Base-by-base conservation (phyloP, 2,888 invertebrate species). In the Malthinus flaveolus region DNA sequence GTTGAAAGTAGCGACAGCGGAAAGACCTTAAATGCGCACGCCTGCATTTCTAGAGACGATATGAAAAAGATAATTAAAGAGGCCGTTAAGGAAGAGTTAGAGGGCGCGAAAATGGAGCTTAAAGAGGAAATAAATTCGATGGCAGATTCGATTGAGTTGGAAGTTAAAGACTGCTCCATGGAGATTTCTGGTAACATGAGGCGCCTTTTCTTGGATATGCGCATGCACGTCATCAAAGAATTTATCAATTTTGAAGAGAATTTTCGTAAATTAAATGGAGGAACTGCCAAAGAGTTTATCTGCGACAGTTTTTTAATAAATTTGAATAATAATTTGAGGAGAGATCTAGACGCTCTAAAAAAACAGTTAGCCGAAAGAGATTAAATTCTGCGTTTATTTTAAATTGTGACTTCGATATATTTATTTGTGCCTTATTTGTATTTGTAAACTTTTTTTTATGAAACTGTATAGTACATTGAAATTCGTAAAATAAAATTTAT, bases 211-310 rank as follows among this genome's bases (percentile, higher is more conserved):
- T 56, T 76, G 13, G 73, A 75, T 62, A 47, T 74, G 44, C 73
- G 75, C 35, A 71, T 76, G 73, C 66, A 65, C 0, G 68, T 72
- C 56, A 68, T 75, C 15, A 77, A 75, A 62, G 73, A 77, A 48
- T 77, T 73, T 60, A 69, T 75, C 12, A 71, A 72, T 58, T 65
- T 71, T 31, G 62, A 64, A n/a, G 67, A 70, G 35, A 67, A 68
- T 45, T 23, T 23, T 23, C 23, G 2, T 3, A 59, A 58, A 42
- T 50, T 73, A 7, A 55, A 54, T 10, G 53, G 31, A 9, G 49
- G 36, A 8, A 33, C 53, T 1, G 37, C 49, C 9, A 42, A 35
- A 13, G 61, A 61, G 31, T 56, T 53, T 46, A 33, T 56, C 0
- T 56, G 60, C 10, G 53, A 60, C 11, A 52, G 52, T 12, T 56